Evolutionary conservation across 1,140 invertebrate species (phyloP).

Genomic region (Sarcophaga peregrina): DNA sequence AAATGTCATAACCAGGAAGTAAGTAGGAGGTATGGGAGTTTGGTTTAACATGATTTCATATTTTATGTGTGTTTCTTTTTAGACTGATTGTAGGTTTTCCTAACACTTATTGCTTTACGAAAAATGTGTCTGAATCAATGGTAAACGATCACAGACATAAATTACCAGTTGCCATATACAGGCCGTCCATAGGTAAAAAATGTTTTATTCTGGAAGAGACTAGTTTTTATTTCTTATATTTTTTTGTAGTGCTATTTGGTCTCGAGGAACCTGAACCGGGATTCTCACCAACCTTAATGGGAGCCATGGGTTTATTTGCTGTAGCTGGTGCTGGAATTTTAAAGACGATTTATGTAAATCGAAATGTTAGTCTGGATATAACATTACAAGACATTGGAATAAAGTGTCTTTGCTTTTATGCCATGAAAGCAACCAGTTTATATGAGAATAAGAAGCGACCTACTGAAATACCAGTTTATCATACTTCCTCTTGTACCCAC

Average conservation of each 20-base stretch:
- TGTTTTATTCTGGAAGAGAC: background rate
- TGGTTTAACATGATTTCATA: background rate
- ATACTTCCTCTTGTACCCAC: constrained; percentile 51
- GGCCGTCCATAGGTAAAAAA: constrained; percentile 83
- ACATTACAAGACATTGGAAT: constrained; percentile 57
- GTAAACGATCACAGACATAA: constrained; percentile 75
- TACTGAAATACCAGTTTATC: constrained; percentile 48
- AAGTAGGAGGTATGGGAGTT: background rate
- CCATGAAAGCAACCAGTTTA: constrained; percentile 22
- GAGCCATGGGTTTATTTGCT: constrained; percentile 60
- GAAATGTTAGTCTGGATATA: constrained; percentile 51
- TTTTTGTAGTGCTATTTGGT: constrained; percentile 52
- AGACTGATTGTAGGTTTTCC: constrained; percentile 76
- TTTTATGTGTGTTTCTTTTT: background rate
- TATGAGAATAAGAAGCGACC: constrained; percentile 13
- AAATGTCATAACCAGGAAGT: constrained; percentile 58
- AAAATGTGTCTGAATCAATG: constrained; percentile 82
- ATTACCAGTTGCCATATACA: constrained; percentile 84
- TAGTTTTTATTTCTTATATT: background rate
- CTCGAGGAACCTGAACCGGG: constrained; percentile 56
- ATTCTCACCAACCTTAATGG: constrained; percentile 56
- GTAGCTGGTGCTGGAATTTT: constrained; percentile 56
- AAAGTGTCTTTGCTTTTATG: constrained; percentile 50
- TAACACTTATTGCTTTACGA: constrained; percentile 89
- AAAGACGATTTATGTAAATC: constrained; percentile 54